A percentile compares a stretch with the other conserved stretches of the same genome.
phyloP scores from a whole-genome alignment of 2,888 invertebrate genomes.

The Shargacucullia verbasci region DNA sequence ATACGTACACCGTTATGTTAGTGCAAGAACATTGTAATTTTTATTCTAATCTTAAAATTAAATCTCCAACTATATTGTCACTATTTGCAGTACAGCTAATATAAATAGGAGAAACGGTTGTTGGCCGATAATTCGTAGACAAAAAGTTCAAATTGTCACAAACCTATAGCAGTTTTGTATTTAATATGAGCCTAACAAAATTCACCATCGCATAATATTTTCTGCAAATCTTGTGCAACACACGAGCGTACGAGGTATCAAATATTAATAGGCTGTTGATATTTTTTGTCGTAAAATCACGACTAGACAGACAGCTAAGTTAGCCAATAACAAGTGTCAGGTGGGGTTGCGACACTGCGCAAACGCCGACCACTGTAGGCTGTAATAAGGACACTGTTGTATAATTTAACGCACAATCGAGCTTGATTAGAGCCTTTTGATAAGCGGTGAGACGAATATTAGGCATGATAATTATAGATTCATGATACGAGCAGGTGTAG shows the following conservation, averaged over 20 bases:
- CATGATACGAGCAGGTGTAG: neutral
- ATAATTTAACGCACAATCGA: slow-evolving; percentile 51
- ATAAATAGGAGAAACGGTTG: too few species aligned
- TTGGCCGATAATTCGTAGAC: too few species aligned
- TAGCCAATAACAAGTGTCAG: slow-evolving; percentile 66
- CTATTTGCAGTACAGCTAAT: too few species aligned
- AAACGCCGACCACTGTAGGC: slow-evolving; percentile 40
- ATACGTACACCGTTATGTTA: neutral
- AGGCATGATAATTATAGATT: slow-evolving; percentile 4
- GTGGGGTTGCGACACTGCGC: slow-evolving; percentile 60
- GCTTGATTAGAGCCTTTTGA: slow-evolving; percentile 38
- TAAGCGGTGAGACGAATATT: slow-evolving; percentile 6
- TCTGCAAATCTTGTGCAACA: slow-evolving; percentile 29
- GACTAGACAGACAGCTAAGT: slow-evolving; percentile 66
- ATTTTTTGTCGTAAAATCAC: slow-evolving; percentile 57
- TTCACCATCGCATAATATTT: slow-evolving; percentile 14
- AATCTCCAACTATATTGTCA: too few species aligned
- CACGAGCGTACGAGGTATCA: slow-evolving; percentile 9
- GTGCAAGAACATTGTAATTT: too few species aligned
- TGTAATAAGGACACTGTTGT: slow-evolving; percentile 58
- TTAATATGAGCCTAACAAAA: neutral
- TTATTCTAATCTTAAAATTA: too few species aligned
- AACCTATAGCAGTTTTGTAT: too few species aligned
- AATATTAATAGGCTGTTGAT: slow-evolving; percentile 48
- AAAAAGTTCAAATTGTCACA: too few species aligned